Base-by-base conservation (phyloP, 2,113 vertebrate genomes). In the Illadopsis cleaveri region DNA sequence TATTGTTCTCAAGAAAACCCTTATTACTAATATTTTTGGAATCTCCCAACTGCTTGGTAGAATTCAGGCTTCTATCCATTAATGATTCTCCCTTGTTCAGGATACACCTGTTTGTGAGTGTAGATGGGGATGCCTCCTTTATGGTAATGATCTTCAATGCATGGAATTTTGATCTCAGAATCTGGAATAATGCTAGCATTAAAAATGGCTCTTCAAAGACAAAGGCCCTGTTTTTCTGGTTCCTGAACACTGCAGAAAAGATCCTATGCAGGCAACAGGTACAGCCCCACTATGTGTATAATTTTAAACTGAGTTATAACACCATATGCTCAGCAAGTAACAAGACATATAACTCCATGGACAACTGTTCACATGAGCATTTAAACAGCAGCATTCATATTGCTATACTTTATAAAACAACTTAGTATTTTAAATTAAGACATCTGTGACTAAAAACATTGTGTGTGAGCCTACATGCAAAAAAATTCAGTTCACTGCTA, bases 261-360 rank as follows among this genome's bases (percentile, higher is more conserved):
- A 70, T 66, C 42, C 42, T 21, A 3, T 25, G 35, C 14, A 47
- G 47, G 62, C 10, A 70, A 33, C 31, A 76, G 56, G 18, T 42
- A 62, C 1, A 86, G 61, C 31, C 48, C 30, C 12, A 16, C 6
- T 15, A n/a, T 31, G 6, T 2, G 12, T 42, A 3, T 9, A 10
- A 42, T n/a, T 66, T 80, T 42, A 47, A 51, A n/a, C 3, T 22
- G 25, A 60, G 23, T 66, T 92, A 2, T 5, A 56, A 44, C 35
- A 50, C 18, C 16, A 4, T 28, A 13, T 10, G 25, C 28, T 56
- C 13, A 42, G 42, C 42, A 76, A 70, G 31, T 53, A 58, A 45
- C 40, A 50, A 12, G 13, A 40, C 16, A 30, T 0, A 0, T 35
- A 48, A 58, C 47, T 50, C 24, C n/a, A 11, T 2, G 16, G 27